A percentile compares a stretch with the other conserved stretches of the same genome.
Conservation (phyloP, 2,113 vertebrate species). For the Macquaria ambigua region DNA sequence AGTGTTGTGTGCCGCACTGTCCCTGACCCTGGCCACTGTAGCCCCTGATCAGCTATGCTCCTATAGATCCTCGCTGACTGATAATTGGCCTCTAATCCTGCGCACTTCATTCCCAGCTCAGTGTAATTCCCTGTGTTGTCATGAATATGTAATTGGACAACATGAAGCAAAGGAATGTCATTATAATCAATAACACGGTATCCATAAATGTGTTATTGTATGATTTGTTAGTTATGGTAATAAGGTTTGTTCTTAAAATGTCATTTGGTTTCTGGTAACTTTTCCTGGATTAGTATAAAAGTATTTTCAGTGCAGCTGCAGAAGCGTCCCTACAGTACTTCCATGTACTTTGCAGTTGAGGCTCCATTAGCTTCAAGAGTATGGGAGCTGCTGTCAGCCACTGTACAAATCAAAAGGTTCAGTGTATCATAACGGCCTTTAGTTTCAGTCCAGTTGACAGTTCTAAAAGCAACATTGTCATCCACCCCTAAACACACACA, state of each 20-base stretch:
- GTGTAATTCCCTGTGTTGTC: slow-evolving; percentile 26
- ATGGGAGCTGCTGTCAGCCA: slow-evolving; percentile 35
- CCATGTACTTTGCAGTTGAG: slow-evolving; percentile 8
- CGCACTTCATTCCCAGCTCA: slow-evolving; percentile 50
- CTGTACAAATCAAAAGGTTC: slow-evolving; percentile 50
- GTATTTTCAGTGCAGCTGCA: background rate
- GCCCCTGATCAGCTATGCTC: slow-evolving; percentile 45
- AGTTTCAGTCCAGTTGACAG: slow-evolving; percentile 32
- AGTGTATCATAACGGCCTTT: slow-evolving; percentile 35
- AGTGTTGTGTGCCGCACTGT: slow-evolving; percentile 50
- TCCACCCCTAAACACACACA: slow-evolving; percentile 2
- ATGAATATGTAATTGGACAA: slow-evolving; percentile 56
- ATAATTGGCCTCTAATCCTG: slow-evolving; percentile 71
- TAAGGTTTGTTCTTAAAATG: background rate
- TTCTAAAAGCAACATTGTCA: slow-evolving; percentile 16
- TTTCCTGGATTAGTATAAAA: background rate
- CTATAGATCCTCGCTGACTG: slow-evolving; percentile 24
- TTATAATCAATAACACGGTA: background rate
- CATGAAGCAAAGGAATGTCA: slow-evolving; percentile 16
- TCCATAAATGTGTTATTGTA: background rate
- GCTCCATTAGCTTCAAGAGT: slow-evolving; percentile 39
- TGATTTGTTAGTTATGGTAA: background rate
- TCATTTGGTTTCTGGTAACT: background rate
- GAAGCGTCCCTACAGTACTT: background rate
- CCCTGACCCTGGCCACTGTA: slow-evolving; percentile 57